A percentile compares a stretch with the other conserved stretches of the same genome.
These are phyloP conservation scores for Neopelma chrysocephalum DNA, from an alignment of 2,797 vertebrate species.

Conservation along the genomic window DNA sequence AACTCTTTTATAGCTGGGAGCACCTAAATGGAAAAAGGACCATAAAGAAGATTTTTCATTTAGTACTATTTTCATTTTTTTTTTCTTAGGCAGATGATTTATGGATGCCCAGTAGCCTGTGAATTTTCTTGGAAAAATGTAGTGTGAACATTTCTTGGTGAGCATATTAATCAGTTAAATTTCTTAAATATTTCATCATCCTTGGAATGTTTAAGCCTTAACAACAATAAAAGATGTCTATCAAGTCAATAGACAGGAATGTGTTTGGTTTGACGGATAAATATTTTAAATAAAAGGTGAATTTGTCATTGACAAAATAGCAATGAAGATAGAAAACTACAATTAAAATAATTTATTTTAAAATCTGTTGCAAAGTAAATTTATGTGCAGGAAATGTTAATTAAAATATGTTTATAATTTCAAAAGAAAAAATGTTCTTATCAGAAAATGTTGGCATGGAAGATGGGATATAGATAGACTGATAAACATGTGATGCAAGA, in stretches of 20 bases:
- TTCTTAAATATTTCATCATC: slow-evolving; percentile 47
- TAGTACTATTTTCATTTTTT: not conserved
- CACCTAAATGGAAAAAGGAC: not conserved
- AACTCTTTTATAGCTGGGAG: not conserved
- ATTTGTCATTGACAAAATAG: slow-evolving; percentile 1
- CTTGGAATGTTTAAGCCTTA: slow-evolving; percentile 21
- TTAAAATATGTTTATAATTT: not conserved
- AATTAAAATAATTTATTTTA: not conserved
- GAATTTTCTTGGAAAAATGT: slow-evolving; percentile 38
- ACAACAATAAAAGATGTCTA: slow-evolving; percentile 26
- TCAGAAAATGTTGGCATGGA: not conserved
- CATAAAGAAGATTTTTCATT: slow-evolving; percentile 15
- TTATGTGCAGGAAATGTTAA: not conserved
- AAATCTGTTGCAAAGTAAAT: not conserved
- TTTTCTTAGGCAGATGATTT: slow-evolving; percentile 17
- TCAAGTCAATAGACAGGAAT: not conserved
- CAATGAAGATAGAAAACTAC: not conserved
- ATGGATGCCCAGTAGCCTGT: not conserved
- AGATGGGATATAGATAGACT: not conserved
- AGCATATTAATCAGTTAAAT: slow-evolving; percentile 15
- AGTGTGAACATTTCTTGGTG: slow-evolving; percentile 29
- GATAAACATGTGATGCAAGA: not conserved
- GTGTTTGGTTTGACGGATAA: slow-evolving; percentile 14
- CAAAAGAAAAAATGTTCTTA: not conserved
- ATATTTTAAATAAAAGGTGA: slow-evolving; percentile 31